These are phyloP conservation scores for Periparus ater DNA, from an alignment of 2,797 vertebrate genomes.

Conservation along the genomic window DNA sequence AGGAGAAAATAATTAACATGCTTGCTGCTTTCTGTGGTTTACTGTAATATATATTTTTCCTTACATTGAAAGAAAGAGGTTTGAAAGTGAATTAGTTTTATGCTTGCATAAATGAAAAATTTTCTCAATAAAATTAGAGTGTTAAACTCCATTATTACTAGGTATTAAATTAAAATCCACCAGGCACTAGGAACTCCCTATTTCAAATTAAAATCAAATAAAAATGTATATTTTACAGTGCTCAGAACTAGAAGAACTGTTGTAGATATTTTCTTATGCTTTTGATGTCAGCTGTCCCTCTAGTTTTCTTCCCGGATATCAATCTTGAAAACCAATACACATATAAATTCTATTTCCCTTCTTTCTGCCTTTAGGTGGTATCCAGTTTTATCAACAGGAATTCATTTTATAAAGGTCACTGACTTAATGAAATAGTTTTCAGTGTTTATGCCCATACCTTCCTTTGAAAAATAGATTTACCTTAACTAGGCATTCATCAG, in stretches of 20 bases:
- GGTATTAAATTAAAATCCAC: constrained; percentile 29
- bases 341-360: constrained; percentile 41
- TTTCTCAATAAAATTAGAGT: background rate
- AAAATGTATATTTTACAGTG: constrained; percentile 1
- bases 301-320: constrained; percentile 26
- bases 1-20: constrained; percentile 12
- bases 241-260: constrained; percentile 7
- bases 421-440: constrained; percentile 64
- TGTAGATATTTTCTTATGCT: background rate
- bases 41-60: background rate
- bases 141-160: background rate
- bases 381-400: constrained; percentile 38
- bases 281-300: constrained; percentile 6
- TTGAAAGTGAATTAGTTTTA: background rate
- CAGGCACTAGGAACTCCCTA: background rate
- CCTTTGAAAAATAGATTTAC: constrained; percentile 59
- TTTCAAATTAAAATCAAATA: constrained; percentile 24
- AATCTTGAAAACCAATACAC: constrained; percentile 20
- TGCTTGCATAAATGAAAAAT: background rate
- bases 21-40: background rate
- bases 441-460: background rate
- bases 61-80: background rate
- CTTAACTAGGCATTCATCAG: constrained; percentile 46
- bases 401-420: constrained; percentile 63
- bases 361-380: constrained; percentile 18